These are phyloP conservation scores for Rhodophaea formosa DNA, from an alignment of 2,888 invertebrate species.

Conservation along the genomic window DNA sequence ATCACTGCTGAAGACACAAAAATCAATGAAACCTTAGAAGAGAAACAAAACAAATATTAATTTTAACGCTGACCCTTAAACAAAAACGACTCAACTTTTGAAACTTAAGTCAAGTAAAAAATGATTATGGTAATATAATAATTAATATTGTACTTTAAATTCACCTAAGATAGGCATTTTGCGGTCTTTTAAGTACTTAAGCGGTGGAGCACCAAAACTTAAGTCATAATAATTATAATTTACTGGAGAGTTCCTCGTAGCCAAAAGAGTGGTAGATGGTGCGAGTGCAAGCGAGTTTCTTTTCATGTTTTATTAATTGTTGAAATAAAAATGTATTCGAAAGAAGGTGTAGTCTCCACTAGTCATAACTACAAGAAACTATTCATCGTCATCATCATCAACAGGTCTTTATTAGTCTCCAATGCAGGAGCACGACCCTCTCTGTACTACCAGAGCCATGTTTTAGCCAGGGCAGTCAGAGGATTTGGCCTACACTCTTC, in stretches of 20 bases:
- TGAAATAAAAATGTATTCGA: too few relatives aligned
- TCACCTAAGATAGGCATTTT: constrained; percentile 27
- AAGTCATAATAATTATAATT: constrained; percentile 27
- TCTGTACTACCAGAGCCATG: too few relatives aligned
- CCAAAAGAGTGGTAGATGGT: background rate
- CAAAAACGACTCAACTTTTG: constrained; percentile 19
- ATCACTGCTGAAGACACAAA: too few relatives aligned
- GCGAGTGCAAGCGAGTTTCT: background rate
- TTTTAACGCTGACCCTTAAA: constrained; percentile 10
- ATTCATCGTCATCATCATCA: too few relatives aligned
- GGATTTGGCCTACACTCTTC: too few relatives aligned
- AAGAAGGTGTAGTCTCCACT: too few relatives aligned
- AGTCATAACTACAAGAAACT: too few relatives aligned
- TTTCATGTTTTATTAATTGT: background rate
- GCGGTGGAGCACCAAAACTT: constrained; percentile 24
- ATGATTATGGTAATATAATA: constrained; percentile 25
- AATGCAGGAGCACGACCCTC: too few relatives aligned
- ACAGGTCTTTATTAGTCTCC: too few relatives aligned
- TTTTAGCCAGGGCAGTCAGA: too few relatives aligned
- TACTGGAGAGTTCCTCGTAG: constrained; percentile 10
- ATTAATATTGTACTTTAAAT: constrained; percentile 25
- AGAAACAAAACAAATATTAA: background rate
- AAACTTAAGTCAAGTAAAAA: constrained; percentile 20
- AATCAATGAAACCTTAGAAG: too few relatives aligned
- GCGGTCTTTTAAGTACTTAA: constrained; percentile 22